Base-by-base conservation (phyloP, 2,888 invertebrate genomes). In the Sussaba pulchella region DNA sequence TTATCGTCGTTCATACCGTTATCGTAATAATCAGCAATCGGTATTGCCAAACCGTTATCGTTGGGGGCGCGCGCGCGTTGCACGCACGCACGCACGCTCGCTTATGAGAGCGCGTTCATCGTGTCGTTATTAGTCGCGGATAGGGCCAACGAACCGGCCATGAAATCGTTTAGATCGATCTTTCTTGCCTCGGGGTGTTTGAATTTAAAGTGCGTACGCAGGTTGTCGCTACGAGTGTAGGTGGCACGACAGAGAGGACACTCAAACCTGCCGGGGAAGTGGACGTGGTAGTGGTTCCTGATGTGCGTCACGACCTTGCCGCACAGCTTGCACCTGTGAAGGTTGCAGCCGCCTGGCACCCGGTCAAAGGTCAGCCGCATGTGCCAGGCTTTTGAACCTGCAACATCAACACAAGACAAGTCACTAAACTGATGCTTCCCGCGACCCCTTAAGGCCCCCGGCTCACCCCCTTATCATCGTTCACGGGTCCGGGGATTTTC, bases 321-420 rank as follows among this genome's bases (percentile, higher is more conserved):
- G 94, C 97, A 97, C 94, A 97, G 95, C 95, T 97, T 97, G 95
- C 97, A 97, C 93, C 97, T 96, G 95, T 97, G 97, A 94, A 97
- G 96, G 95, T 97, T 97, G 93, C 96, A 96, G 94, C 96, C 96
- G 94, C 97, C 97, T 94, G 97, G 96, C 94, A 97, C 95, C 92
- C 97, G 96, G 95, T 97, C 97, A 95, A 97, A 97, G 94, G 97
- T 97, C 94, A 97, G 96, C 95, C 97, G 96, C 97, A 97, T 97
- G 95, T 97, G 97, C 96, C 97, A 97, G 95, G 97, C 96, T 96
- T 97, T 97, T 93, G 97, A 97, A 96, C 97, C 97, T 97, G 96
- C 95, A 96, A 96, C 94, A 94, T 94, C 93, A 94, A 93, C 93
- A 93, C 93, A 93, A 93, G 92, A 92, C 92, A 92, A 92, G 92